phyloP scores from a whole-genome alignment of 2,113 vertebrate species.

The Hippocampus guttulatus region DNA sequence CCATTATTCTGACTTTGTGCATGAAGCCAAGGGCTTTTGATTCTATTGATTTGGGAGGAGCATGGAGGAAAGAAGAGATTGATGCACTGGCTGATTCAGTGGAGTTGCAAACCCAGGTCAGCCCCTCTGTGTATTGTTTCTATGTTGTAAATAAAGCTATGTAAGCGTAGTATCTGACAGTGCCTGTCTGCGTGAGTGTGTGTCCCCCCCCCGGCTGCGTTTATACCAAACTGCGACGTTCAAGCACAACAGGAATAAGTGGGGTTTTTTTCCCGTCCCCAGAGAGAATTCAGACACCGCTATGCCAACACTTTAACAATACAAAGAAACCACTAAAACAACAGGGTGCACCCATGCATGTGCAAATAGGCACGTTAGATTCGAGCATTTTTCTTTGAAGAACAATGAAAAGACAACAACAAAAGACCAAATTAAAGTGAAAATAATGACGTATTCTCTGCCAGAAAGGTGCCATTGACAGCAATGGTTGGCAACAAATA shows the following conservation, averaged over 20 bases:
- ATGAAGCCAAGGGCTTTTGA: slow-evolving; percentile 56
- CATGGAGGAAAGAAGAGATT: slow-evolving; percentile 32
- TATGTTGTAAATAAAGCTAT: slow-evolving; percentile 27
- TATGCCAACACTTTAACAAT: background rate
- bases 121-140: slow-evolving; percentile 29
- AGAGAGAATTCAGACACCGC: slow-evolving; percentile 1
- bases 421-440: slow-evolving; percentile 5
- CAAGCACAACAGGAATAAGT: slow-evolving; percentile 7
- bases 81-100: slow-evolving; percentile 48
- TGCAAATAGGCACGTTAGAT: background rate
- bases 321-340: slow-evolving; percentile 2
- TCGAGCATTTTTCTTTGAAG: background rate
- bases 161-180: slow-evolving; percentile 17
- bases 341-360: background rate
- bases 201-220: slow-evolving; percentile 4
- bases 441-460: background rate
- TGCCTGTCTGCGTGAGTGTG: slow-evolving; percentile 2
- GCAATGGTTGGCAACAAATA: background rate
- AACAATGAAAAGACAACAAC: background rate
- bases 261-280: background rate
- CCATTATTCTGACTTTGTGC: slow-evolving; percentile 58
- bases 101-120: slow-evolving; percentile 29
- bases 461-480: background rate
- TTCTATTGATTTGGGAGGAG: slow-evolving; percentile 61
- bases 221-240: slow-evolving; percentile 16